A percentile compares a stretch with the other conserved stretches of the same genome.
These are phyloP conservation scores for Mythimna vitellina DNA, from an alignment of 2,888 invertebrate species.

Conservation along the genomic window DNA sequence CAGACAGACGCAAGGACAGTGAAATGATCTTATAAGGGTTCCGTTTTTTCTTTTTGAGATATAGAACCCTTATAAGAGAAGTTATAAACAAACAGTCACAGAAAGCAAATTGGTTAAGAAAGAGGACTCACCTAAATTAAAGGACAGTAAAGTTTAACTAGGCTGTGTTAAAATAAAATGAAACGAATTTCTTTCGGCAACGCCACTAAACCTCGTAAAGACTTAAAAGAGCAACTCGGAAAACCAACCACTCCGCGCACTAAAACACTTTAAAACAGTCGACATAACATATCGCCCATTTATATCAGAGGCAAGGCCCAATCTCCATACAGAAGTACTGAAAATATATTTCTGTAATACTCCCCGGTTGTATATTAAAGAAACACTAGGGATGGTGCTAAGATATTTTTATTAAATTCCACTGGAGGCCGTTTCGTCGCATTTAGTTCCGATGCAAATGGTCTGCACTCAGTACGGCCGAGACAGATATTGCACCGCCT, in stretches of 20 bases:
- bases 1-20: too few relatives aligned
- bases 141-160: background rate
- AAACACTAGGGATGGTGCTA: slow-evolving; percentile 79
- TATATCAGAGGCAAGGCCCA: slow-evolving; percentile 54
- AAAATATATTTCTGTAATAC: slow-evolving; percentile 74
- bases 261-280: slow-evolving; percentile 51
- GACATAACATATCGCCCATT: slow-evolving; percentile 61
- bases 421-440: slow-evolving; percentile 83
- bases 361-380: slow-evolving; percentile 78
- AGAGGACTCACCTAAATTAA: background rate
- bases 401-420: slow-evolving; percentile 90
- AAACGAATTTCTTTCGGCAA: slow-evolving; percentile 1
- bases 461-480: slow-evolving; percentile 77
- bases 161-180: background rate
- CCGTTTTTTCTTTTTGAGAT: too few relatives aligned
- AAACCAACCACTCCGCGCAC: slow-evolving; percentile 39
- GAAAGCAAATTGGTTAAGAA: background rate
- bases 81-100: too few relatives aligned
- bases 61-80: too few relatives aligned
- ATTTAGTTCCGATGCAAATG: slow-evolving; percentile 87
- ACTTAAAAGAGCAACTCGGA: slow-evolving; percentile 40
- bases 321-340: slow-evolving; percentile 59
- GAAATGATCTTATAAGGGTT: too few relatives aligned
- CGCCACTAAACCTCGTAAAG: slow-evolving; percentile 17
- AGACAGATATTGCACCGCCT: slow-evolving; percentile 85